Evolutionary conservation across 2,797 vertebrate genomes (phyloP).

Genomic region (Ctenochaetus hawaiiensis): DNA sequence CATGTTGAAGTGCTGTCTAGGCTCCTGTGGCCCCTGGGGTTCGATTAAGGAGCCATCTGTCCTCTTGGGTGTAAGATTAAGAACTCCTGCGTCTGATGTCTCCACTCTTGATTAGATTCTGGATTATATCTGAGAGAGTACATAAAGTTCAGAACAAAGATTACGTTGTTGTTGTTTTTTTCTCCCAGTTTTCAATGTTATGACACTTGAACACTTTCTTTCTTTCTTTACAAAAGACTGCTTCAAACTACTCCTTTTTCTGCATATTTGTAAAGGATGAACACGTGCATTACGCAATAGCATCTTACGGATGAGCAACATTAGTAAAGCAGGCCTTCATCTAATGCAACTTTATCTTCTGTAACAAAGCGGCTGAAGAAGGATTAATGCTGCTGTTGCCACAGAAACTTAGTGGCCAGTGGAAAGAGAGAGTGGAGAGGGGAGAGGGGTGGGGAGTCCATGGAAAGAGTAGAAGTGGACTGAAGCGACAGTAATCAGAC

Average conservation of each 20-base stretch:
- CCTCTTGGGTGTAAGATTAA: constrained; percentile 71
- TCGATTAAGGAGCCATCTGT: constrained; percentile 73
- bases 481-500: constrained; percentile 34
- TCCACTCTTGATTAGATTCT: constrained; percentile 76
- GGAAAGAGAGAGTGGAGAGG: constrained; percentile 59
- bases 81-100: constrained; percentile 58
- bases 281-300: constrained; percentile 39
- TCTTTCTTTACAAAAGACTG: constrained; percentile 6
- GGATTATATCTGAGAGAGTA: constrained; percentile 75
- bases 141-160: constrained; percentile 60
- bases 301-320: constrained; percentile 39
- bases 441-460: constrained; percentile 47
- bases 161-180: constrained; percentile 27
- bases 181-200: background rate
- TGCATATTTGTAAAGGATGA: background rate
- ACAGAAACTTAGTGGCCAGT: constrained; percentile 72
- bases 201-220: background rate
- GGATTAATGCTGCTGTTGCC: constrained; percentile 78
- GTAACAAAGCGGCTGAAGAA: constrained; percentile 76
- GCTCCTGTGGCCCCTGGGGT: constrained; percentile 34
- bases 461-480: constrained; percentile 35
- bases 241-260: background rate
- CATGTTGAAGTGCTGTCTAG: constrained; percentile 24
- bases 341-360: constrained; percentile 77
- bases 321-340: constrained; percentile 55